Evolutionary conservation across 2,113 vertebrate species (phyloP).

Genomic region (Sceloporus undulatus): DNA sequence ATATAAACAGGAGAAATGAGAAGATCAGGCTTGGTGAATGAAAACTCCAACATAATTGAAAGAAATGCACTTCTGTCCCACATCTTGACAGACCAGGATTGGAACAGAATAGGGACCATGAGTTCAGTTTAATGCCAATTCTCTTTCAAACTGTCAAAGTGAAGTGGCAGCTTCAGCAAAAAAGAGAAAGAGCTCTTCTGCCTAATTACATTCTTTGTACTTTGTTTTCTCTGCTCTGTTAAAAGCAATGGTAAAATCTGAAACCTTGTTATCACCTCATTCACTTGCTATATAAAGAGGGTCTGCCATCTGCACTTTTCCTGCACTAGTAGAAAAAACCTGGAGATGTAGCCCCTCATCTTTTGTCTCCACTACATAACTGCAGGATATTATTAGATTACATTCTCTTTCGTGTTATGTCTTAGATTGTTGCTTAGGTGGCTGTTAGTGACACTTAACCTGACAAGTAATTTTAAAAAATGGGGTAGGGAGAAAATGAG

Average conservation of each 20-base stretch:
- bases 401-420: not conserved
- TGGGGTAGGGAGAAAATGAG: not conserved
- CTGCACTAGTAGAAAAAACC: not conserved
- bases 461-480: slow-evolving; percentile 6
- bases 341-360: not conserved
- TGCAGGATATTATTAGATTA: not conserved
- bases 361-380: not conserved
- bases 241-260: not conserved
- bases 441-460: not conserved
- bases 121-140: too few relatives aligned
- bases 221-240: not conserved
- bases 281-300: not conserved
- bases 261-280: not conserved
- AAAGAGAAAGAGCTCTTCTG: not conserved
- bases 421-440: not conserved
- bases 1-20: not conserved
- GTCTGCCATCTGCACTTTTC: not conserved
- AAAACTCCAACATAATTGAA: too few relatives aligned
- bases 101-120: too few relatives aligned
- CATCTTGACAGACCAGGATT: too few relatives aligned
- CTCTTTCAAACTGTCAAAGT: not conserved
- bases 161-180: not conserved
- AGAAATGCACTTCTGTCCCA: too few relatives aligned
- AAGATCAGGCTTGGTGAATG: too few relatives aligned
- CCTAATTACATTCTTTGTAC: not conserved